These are phyloP conservation scores for Tamandua tetradactyla DNA, from an alignment of 2,797 vertebrate species.

Conservation along the genomic window DNA sequence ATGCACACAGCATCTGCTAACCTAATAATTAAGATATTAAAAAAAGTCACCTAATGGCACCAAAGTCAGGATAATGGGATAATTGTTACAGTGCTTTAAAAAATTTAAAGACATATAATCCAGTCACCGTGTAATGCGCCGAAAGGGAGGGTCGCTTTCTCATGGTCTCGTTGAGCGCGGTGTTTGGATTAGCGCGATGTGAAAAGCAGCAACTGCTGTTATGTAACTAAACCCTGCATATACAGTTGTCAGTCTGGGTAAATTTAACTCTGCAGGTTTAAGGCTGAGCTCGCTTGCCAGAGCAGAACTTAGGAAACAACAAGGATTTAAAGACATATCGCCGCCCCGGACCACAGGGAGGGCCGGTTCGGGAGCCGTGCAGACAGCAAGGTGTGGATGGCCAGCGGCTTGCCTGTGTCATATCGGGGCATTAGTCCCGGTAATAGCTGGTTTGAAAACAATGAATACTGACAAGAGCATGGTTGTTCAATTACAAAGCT, in stretches of 20 bases:
- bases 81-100: slow-evolving; percentile 45
- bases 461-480: slow-evolving; percentile 71
- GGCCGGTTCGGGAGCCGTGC: background rate
- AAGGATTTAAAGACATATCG: slow-evolving; percentile 83
- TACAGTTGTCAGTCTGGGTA: slow-evolving; percentile 88
- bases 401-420: background rate
- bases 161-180: slow-evolving; percentile 76
- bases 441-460: slow-evolving; percentile 44
- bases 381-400: background rate
- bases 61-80: slow-evolving; percentile 58
- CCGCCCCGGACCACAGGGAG: background rate
- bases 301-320: slow-evolving; percentile 76
- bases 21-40: slow-evolving; percentile 68
- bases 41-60: slow-evolving; percentile 67
- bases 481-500: slow-evolving; percentile 71
- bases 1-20: slow-evolving; percentile 66
- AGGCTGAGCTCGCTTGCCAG: slow-evolving; percentile 83
- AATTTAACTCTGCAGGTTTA: slow-evolving; percentile 89
- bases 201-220: slow-evolving; percentile 86
- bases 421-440: background rate
- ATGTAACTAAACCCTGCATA: slow-evolving; percentile 87
- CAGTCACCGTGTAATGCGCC: slow-evolving; percentile 60
- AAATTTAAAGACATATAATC: slow-evolving; percentile 74
- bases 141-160: slow-evolving; percentile 75
- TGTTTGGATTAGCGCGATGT: slow-evolving; percentile 84